Percentiles rank a stretch among this genome's conserved stretches.
Evolutionary conservation across 2,888 invertebrate genomes (phyloP).

Genomic region (Teinopalpus imperialis): DNA sequence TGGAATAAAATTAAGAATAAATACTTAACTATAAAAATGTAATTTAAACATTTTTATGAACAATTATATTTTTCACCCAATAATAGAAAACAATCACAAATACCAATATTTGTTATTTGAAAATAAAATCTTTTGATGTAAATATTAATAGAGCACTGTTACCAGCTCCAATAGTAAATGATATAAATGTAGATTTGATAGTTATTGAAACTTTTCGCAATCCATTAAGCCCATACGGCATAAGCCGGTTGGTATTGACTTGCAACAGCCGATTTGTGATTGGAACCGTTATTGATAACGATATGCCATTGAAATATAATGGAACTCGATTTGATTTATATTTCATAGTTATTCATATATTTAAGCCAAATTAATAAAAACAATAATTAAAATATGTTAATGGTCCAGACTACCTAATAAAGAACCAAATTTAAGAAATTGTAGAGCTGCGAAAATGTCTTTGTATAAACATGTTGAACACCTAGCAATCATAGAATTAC

Average conservation of each 20-base stretch:
- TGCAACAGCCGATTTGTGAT: constrained; percentile 27
- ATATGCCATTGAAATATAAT: constrained; percentile 25
- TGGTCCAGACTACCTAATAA: not conserved
- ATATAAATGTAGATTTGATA: constrained; percentile 24
- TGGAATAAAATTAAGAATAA: too few relatives aligned
- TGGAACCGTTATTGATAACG: constrained; percentile 25
- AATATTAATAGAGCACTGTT: too few relatives aligned
- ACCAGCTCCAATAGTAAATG: constrained; percentile 11
- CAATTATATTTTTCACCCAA: too few relatives aligned
- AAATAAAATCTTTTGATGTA: too few relatives aligned
- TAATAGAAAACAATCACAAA: too few relatives aligned
- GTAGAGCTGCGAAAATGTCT: too few relatives aligned
- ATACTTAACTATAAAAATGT: too few relatives aligned
- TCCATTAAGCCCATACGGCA: constrained; percentile 26
- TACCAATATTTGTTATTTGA: too few relatives aligned
- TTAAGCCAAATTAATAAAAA: constrained; percentile 5
- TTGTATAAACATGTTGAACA: too few relatives aligned
- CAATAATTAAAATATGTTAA: constrained; percentile 5
- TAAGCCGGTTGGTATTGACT: constrained; percentile 26
- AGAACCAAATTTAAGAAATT: too few relatives aligned
- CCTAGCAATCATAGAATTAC: too few relatives aligned
- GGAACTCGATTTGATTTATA: constrained; percentile 22
- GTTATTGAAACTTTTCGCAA: constrained; percentile 28
- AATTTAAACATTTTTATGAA: too few relatives aligned
- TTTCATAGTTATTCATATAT: constrained; percentile 5